phyloP scores from a whole-genome alignment of 1,140 invertebrate genomes.

The Adoxophyes honmai region DNA sequence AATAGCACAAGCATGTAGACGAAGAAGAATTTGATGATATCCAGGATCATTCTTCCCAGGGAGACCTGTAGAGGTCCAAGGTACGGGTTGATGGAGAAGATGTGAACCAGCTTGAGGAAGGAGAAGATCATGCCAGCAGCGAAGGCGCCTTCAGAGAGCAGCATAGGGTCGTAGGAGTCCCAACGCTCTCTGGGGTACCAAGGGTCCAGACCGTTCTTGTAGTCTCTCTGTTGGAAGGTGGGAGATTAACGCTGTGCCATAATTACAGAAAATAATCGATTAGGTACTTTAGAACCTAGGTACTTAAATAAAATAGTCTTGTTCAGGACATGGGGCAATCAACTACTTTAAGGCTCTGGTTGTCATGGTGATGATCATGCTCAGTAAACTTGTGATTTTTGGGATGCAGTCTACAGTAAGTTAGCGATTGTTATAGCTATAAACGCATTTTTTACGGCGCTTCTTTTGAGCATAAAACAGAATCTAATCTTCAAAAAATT shows the following conservation, averaged over 20 bases:
- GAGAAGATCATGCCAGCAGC: constrained; percentile 97
- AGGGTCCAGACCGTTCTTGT: constrained; percentile 83
- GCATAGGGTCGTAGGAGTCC: constrained; percentile 96
- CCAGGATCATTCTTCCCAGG: constrained; percentile 93
- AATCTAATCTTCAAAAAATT: no score
- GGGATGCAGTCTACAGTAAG: no score
- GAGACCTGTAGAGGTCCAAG: constrained; percentile 93
- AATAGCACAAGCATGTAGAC: constrained; percentile 94
- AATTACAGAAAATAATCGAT: no score
- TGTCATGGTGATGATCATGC: no score
- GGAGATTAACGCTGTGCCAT: neutral
- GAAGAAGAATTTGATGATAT: constrained; percentile 96
- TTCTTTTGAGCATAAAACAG: no score
- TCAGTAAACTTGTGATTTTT: no score
- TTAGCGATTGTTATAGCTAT: no score
- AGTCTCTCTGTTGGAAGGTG: constrained; percentile 80
- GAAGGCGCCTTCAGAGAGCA: constrained; percentile 95
- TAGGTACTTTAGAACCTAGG: no score
- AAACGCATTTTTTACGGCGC: no score
- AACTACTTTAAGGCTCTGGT: no score
- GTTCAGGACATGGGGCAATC: no score
- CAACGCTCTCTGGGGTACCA: constrained; percentile 92
- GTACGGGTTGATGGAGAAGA: constrained; percentile 97
- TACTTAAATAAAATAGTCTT: no score
- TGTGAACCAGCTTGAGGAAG: constrained; percentile 95